These are phyloP conservation scores for Drosophila gaucha DNA, from an alignment of 2,888 invertebrate species.

Conservation along the genomic window DNA sequence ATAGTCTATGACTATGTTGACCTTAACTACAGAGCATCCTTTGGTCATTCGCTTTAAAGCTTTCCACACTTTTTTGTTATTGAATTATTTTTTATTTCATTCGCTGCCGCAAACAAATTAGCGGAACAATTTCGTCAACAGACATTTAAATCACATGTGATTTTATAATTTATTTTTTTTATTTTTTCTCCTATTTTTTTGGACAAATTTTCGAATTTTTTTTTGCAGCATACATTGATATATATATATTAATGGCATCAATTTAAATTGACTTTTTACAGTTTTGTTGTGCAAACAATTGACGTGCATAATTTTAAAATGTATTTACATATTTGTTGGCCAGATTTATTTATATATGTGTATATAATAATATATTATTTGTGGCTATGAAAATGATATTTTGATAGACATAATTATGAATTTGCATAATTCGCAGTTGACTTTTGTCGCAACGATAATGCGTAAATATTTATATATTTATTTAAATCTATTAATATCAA, in stretches of 20 bases:
- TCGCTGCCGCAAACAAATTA: slow-evolving; percentile 49
- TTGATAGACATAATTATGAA: slow-evolving; percentile 42
- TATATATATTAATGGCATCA: slow-evolving; percentile 5
- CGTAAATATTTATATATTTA: slow-evolving; percentile 21
- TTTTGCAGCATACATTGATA: slow-evolving; percentile 17
- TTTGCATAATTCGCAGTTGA: slow-evolving; percentile 43
- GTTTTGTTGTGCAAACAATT: slow-evolving; percentile 43
- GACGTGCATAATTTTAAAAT: slow-evolving; percentile 31
- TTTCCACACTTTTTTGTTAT: neutral
- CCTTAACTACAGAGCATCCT: slow-evolving; percentile 6
- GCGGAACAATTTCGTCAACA: slow-evolving; percentile 55
- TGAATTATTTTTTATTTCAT: slow-evolving; percentile 6
- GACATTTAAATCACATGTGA: slow-evolving; percentile 46
- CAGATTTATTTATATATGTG: slow-evolving; percentile 4
- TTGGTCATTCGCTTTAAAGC: neutral
- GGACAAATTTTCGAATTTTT: slow-evolving; percentile 21
- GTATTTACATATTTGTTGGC: slow-evolving; percentile 50
- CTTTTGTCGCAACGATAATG: slow-evolving; percentile 11
- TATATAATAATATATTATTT: slow-evolving; percentile 25
- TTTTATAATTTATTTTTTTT: slow-evolving; percentile 52
- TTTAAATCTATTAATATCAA: slow-evolving; percentile 21
- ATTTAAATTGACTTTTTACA: slow-evolving; percentile 64
- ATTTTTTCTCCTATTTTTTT: slow-evolving; percentile 15
- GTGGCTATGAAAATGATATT: slow-evolving; percentile 21
- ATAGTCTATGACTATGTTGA: too few relatives aligned